Conservation (phyloP, 2,113 vertebrate species). For the Colinus virginianus region DNA sequence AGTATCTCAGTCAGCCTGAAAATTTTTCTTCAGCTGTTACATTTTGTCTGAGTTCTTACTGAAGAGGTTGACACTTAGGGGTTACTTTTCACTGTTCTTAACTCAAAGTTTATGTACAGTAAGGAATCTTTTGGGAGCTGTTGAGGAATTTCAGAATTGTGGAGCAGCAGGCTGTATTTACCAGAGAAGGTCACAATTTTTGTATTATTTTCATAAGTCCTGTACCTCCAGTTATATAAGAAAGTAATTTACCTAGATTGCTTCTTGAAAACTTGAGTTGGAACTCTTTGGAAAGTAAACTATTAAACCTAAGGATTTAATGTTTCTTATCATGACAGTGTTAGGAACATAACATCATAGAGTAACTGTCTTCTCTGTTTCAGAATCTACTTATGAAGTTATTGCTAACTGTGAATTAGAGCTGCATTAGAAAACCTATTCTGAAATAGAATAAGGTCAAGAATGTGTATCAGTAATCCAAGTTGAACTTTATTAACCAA, state of each 20-base stretch:
- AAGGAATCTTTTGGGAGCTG: background rate
- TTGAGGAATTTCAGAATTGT: background rate
- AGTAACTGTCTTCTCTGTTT: background rate
- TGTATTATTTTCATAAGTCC: background rate
- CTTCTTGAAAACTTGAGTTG: background rate
- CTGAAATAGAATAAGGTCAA: background rate
- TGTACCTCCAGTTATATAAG: background rate
- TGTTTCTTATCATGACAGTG: background rate
- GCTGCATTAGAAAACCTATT: background rate
- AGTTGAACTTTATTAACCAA: background rate
- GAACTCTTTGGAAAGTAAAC: background rate
- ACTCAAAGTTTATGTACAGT: background rate
- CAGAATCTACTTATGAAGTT: background rate
- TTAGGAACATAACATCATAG: background rate
- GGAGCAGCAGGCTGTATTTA: background rate
- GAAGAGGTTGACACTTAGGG: background rate
- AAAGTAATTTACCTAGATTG: background rate
- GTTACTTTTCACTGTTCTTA: background rate
- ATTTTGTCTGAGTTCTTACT: background rate
- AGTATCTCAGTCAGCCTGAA: background rate
- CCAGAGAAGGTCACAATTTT: rapidly evolving
- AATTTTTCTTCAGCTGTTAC: background rate
- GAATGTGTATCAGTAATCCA: background rate
- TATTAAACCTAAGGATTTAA: background rate
- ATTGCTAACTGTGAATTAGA: background rate